Conservation (phyloP, 2,888 invertebrate species). For the Melolontha melolontha region DNA sequence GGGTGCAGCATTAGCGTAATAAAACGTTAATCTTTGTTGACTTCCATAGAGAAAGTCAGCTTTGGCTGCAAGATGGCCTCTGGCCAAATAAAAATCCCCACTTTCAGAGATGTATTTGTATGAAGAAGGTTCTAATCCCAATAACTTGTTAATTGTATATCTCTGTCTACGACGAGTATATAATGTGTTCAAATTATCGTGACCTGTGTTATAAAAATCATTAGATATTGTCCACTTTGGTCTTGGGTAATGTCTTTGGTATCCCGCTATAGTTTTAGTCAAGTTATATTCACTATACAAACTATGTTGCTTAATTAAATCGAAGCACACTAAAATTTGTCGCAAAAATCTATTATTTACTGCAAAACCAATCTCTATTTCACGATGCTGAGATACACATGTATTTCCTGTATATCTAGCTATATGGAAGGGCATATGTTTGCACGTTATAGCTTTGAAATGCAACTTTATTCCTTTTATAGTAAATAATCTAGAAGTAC, state of each 20-base stretch:
- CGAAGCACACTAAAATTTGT: conserved; percentile 69
- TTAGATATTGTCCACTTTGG: conserved; percentile 64
- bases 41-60: conserved; percentile 72
- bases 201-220: conserved; percentile 65
- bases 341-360: conserved; percentile 57
- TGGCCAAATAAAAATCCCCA: conserved; percentile 65
- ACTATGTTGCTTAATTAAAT: conserved; percentile 66
- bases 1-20: conserved; percentile 75
- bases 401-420: conserved; percentile 63
- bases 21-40: conserved; percentile 72
- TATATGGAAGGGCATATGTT: conserved; percentile 59
- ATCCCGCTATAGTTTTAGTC: conserved; percentile 65
- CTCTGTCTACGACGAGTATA: conserved; percentile 53
- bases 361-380: conserved; percentile 67
- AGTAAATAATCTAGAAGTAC: conserved; percentile 36
- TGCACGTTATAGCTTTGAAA: conserved; percentile 58
- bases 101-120: conserved; percentile 65
- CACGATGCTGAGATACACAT: conserved; percentile 62
- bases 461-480: conserved; percentile 43
- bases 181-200: conserved; percentile 56
- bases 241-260: conserved; percentile 66
- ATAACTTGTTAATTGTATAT: conserved; percentile 54
- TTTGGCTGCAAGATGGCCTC: conserved; percentile 74
- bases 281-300: conserved; percentile 69
- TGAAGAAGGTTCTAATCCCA: conserved; percentile 53